Base-by-base conservation (phyloP, 2,113 vertebrate species). In the Ictidomys tridecemlineatus region DNA sequence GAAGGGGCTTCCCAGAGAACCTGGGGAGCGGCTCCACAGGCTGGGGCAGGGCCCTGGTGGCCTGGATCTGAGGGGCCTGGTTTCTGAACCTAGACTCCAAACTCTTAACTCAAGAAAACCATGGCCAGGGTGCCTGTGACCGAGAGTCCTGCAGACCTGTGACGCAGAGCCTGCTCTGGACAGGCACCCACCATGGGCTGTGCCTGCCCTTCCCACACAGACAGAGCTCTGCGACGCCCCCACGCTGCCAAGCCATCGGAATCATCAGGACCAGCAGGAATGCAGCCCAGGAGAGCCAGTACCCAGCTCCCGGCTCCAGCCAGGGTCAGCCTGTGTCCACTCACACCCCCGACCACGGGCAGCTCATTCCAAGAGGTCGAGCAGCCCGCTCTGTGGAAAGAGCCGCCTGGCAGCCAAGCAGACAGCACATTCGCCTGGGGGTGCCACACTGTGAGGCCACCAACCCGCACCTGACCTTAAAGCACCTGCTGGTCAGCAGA, bases 371-470 rank as follows among this genome's bases (percentile, higher is more conserved):
- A 58, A 51, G 56, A 58, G 56, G 56, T 22, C 4, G 0, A 58
- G 56, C 20, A 22, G 18, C 56, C 5, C 56, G 20, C 56, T 58
- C 20, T 58, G 56, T 8, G 56, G 56, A 22, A 22, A 20, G 56
- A 22, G 7, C 17, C 20, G 20, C 56, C 18, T 22, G 65, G 48
- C 16, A 5, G 42, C 11, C 61, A 39, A 22, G 45, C 53, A 8
- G 12, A 18, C 26, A 37, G 14, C n/a, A 37, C 72, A 80, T 9
- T 22, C 4, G 42, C 11, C 58, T 61, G 34, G 17, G 76, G 51
- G 32, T 5, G 48, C 82, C 30, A 7, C 8, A 48, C 67, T 16
- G 8, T 4, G 14, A 28, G 28, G 26, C 0, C 1, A 9, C 2
- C 0, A 3, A 39, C 8, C 51, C 1, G 30, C 18, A 3, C 2